Base-by-base conservation (phyloP, 1,140 invertebrate genomes). In the Heterodera carotae region DNA sequence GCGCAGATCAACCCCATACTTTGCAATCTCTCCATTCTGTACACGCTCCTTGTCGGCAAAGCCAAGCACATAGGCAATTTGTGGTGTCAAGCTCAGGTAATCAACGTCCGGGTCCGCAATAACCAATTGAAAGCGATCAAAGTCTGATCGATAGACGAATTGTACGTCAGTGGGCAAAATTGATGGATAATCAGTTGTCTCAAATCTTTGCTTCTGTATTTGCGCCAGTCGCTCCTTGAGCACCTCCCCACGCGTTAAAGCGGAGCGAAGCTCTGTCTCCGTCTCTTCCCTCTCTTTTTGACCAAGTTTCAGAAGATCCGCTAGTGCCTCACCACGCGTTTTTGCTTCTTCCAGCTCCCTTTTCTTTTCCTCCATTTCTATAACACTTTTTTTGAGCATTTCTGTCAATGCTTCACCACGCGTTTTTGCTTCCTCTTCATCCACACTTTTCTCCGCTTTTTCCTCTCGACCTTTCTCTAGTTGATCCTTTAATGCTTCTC, bases 11-110 rank as follows among this genome's bases (percentile, higher is more conserved):
- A 36, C 29, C n/a, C 29, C 31, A 53, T 76, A 76, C 15, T 74
- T 71, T 0, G 67, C 75, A 36, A 60, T 78, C 12, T 76, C 34
- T 0, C 71, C 71, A 0, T 29, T 22, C 27, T 15, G 12, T 22
- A 76, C 15, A 1, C 29, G n/a, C n/a, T 75, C 73, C 18, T 48
- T 12, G 10, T 22, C 27, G 10, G 39, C 39, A 39, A 53, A 71
- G 33, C 36, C 70, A 0, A 66, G 39, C 27, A 76, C 33, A 76
- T 74, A 43, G n/a, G 36, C 33, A 62, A 76, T n/a, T 33, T 76
- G 62, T 76, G 60, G 3, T 0, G 64, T 33, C 33, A 67, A 33
- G 48, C 25, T 67, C 66, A 73, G 25, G 18, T 29, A 4, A 3
- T 8, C 27, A 29, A 73, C 33, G 6, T 67, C 53, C 18, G 71